Evolutionary conservation across 2,888 invertebrate genomes (phyloP), one percentile per base, ranked within the genome.

Genomic region (Biston betularia): DNA sequence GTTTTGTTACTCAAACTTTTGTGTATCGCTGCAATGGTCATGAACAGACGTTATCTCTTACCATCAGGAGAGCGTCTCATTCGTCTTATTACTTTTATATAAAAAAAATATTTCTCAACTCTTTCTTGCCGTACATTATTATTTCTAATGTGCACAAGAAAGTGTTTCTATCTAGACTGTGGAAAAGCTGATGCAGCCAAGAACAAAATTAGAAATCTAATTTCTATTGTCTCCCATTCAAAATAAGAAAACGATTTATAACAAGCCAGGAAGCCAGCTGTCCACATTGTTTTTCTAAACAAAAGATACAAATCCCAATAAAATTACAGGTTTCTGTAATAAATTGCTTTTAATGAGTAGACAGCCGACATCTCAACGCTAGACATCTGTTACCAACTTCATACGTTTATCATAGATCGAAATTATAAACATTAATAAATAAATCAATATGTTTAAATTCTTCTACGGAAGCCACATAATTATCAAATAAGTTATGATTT

Each of bases 401-500:
- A 53, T 59, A 42, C 69, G 65, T 70, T 66, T 69, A 72, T 68
- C 66, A 70, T 74, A 69, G 68, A 63, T 58, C 58, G 15, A 55
- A 57, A 63, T 70, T 71, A 69, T 66, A 58, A 63, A 54, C 65
- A 65, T 55, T 58, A 48, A 48, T 65, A 59, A 52, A 24, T 65
- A 58, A 68, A 72, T 74, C 73, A 75, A 77, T 75, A 74, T 72
- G 69, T 60, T 63, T 65, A 70, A 60, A 69, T 75, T 68, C 70
- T 58, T 35, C 55, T 63, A 72, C 73, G 71, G 76, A 72, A 72
- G 72, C 72, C 72, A 62, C 70, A 62, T 61, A 24, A 24, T 24
- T 24, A 24, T 24, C 24, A 24, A 3, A 24, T 24, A 69, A 68
- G 66, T 70, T 70, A 77, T 78, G 75, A 76, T 73, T 69, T 74